phyloP scores from a whole-genome alignment of 1,140 invertebrate genomes.

The Drosophila azteca region DNA sequence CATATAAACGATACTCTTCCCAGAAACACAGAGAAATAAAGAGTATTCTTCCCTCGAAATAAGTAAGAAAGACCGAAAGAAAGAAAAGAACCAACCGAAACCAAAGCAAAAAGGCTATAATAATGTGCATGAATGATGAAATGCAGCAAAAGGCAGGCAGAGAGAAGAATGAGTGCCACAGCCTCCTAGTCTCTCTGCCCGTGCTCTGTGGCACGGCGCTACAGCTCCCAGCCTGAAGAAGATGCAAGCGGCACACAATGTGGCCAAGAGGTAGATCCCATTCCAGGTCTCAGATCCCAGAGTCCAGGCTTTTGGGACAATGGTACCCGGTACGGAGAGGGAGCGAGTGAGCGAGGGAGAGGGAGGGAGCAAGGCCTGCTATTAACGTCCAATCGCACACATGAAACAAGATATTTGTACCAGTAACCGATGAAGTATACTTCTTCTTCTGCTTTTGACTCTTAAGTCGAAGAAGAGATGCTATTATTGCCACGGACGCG shows the following conservation, averaged over 20 bases:
- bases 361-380: conserved; percentile 41
- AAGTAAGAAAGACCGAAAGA: neutral
- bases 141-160: conserved; percentile 64
- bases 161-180: conserved; percentile 36
- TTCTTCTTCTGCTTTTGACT: conserved; percentile 35
- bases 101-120: conserved; percentile 34
- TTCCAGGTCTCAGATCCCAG: too few species aligned
- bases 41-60: neutral
- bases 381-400: conserved; percentile 81
- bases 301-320: conserved; percentile 42
- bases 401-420: conserved; percentile 83
- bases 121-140: conserved; percentile 82
- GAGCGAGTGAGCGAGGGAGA: too few species aligned
- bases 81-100: neutral
- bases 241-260: conserved; percentile 40
- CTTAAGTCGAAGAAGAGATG: conserved; percentile 38
- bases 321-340: conserved; percentile 3
- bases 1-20: neutral
- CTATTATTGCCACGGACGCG: conserved; percentile 58
- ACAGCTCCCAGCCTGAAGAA: conserved; percentile 26
- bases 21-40: neutral
- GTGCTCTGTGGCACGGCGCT: conserved; percentile 39
- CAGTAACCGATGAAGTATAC: conserved; percentile 69
- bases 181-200: conserved; percentile 7
- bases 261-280: neutral